phyloP scores from a whole-genome alignment of 1,140 invertebrate species.

The Microplitis demolitor region DNA sequence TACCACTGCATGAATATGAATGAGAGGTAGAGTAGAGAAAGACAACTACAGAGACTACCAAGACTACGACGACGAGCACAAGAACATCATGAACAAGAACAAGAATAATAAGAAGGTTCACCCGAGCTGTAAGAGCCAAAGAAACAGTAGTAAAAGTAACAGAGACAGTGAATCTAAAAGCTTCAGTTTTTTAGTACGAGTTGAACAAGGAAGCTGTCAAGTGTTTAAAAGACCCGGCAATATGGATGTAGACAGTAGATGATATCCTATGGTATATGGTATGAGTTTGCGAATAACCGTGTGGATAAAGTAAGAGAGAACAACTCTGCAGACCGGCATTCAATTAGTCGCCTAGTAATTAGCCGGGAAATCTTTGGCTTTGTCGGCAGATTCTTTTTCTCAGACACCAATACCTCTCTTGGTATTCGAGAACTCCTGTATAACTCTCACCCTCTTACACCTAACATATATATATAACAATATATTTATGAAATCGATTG shows the following conservation, averaged over 20 bases:
- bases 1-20: constrained; percentile 41
- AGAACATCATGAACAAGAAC: constrained; percentile 6
- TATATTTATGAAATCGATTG: too few relatives aligned
- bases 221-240: constrained; percentile 4
- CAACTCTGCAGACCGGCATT: constrained; percentile 47
- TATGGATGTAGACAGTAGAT: constrained; percentile 14
- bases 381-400: constrained; percentile 56
- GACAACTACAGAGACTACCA: background rate
- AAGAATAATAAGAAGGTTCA: constrained; percentile 14
- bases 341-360: constrained; percentile 63
- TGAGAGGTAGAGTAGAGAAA: constrained; percentile 25
- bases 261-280: constrained; percentile 6
- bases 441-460: background rate
- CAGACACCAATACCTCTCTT: constrained; percentile 43
- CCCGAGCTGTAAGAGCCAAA: constrained; percentile 21
- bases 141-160: background rate
- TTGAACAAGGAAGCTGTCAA: constrained; percentile 8
- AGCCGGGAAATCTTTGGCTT: constrained; percentile 62
- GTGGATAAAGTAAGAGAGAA: constrained; percentile 34
- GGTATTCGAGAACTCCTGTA: constrained; percentile 16
- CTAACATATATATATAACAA: too few relatives aligned
- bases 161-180: background rate
- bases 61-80: too few relatives aligned
- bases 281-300: constrained; percentile 4
- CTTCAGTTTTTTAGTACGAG: background rate